These are phyloP conservation scores for Liparis tanakae DNA, from an alignment of 2,797 vertebrate species.

Conservation along the genomic window DNA sequence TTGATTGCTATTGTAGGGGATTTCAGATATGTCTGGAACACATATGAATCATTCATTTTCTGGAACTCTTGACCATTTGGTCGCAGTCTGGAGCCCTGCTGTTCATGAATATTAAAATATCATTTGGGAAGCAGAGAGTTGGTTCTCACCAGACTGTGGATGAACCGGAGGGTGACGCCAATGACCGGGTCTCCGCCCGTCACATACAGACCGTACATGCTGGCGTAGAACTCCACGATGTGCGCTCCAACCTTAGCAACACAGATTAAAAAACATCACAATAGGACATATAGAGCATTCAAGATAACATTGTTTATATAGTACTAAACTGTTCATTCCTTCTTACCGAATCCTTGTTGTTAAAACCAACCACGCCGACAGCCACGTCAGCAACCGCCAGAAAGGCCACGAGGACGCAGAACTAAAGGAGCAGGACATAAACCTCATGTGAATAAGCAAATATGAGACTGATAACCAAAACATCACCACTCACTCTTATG, in stretches of 20 bases:
- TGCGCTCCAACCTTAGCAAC: slow-evolving; percentile 41
- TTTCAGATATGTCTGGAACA: too few relatives aligned
- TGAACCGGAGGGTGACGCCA: slow-evolving; percentile 57
- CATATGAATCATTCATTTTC: too few relatives aligned
- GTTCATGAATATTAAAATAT: not conserved
- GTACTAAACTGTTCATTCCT: too few relatives aligned
- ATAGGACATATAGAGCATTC: not conserved
- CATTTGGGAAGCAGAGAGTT: not conserved
- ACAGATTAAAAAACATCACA: not conserved
- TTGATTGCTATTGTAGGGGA: too few relatives aligned
- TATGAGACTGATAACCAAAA: not conserved
- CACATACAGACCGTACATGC: slow-evolving; percentile 63
- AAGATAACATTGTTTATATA: too few relatives aligned
- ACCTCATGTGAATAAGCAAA: not conserved
- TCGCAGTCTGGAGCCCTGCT: too few relatives aligned
- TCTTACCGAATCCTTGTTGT: slow-evolving; percentile 47
- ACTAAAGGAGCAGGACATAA: slow-evolving; percentile 56
- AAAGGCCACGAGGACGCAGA: slow-evolving; percentile 44
- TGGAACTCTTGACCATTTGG: too few relatives aligned
- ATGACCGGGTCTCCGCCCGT: slow-evolving; percentile 41
- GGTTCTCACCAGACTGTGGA: slow-evolving; percentile 70
- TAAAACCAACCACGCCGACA: slow-evolving; percentile 54
- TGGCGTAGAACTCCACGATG: slow-evolving; percentile 58
- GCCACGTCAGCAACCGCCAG: slow-evolving; percentile 22
- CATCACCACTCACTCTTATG: not conserved